phyloP scores from a whole-genome alignment of 1,140 invertebrate genomes.

The Polypedilum vanderplanki region DNA sequence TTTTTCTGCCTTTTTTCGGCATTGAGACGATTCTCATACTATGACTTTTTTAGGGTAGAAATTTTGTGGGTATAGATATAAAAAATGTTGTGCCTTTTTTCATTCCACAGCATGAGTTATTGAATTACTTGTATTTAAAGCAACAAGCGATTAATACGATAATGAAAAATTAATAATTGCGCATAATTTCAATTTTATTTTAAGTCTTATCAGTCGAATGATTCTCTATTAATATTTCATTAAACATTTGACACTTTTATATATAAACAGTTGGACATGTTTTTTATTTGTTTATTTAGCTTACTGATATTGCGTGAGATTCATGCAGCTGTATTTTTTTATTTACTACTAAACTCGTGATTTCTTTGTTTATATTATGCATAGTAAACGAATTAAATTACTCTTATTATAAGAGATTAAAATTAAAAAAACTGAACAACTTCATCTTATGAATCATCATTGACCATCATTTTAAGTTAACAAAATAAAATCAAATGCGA shows the following conservation, averaged over 20 bases:
- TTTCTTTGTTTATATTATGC: not conserved
- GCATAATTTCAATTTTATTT: not conserved
- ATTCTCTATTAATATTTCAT: not conserved
- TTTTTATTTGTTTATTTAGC: not conserved
- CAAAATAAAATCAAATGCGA: not conserved
- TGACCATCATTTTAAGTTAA: not conserved
- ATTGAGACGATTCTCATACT: not conserved
- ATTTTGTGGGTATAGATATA: not conserved
- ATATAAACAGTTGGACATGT: not conserved
- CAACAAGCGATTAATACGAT: not conserved
- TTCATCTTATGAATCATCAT: not conserved
- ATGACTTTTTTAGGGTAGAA: not conserved
- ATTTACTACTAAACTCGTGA: not conserved
- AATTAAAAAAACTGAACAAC: not conserved
- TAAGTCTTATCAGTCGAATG: not conserved
- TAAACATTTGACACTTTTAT: not conserved
- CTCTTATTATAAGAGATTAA: not conserved
- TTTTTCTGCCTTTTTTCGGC: conserved; percentile 8
- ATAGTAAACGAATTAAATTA: not conserved
- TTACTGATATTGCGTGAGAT: not conserved
- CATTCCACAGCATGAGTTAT: not conserved
- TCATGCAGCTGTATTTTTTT: not conserved
- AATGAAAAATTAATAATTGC: not conserved
- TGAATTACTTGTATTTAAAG: not conserved
- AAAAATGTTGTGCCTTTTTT: not conserved